Evolutionary conservation across 2,888 invertebrate genomes (phyloP).

Genomic region (Hydrotaea cyrtoneurina): DNA sequence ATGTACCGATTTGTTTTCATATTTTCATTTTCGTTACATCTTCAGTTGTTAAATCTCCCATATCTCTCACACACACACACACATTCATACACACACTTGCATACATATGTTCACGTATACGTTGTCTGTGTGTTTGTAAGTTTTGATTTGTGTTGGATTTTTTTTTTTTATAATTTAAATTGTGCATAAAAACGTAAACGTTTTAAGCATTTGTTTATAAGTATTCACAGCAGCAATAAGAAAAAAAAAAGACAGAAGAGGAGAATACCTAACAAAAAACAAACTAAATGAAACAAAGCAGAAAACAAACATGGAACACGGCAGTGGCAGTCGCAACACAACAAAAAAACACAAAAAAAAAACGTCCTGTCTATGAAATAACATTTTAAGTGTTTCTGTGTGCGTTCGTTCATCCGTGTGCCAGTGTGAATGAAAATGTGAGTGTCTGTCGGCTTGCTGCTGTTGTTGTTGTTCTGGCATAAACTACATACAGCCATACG

Average conservation of each 20-base stretch:
- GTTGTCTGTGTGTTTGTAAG: slow-evolving; percentile 54
- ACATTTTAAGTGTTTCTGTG: slow-evolving; percentile 44
- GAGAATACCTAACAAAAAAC: slow-evolving; percentile 7
- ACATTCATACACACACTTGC: not conserved
- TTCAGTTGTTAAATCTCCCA: slow-evolving; percentile 7
- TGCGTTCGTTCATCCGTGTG: slow-evolving; percentile 18
- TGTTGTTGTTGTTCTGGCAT: slow-evolving; percentile 39
- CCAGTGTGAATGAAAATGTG: not conserved
- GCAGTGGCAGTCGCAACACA: not conserved
- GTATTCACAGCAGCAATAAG: slow-evolving; percentile 47
- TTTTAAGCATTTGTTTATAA: slow-evolving; percentile 67
- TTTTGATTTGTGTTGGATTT: slow-evolving; percentile 47
- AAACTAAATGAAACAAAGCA: slow-evolving; percentile 1
- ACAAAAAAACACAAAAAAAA: not conserved
- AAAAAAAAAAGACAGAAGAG: slow-evolving; percentile 28
- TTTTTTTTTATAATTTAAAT: slow-evolving; percentile 68
- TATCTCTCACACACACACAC: not conserved
- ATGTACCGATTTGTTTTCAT: slow-evolving; percentile 33
- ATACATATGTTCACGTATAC: slow-evolving; percentile 4
- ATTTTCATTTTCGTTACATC: slow-evolving; percentile 8
- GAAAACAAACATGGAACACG: not conserved
- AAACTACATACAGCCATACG: not conserved
- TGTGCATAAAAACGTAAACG: slow-evolving; percentile 73
- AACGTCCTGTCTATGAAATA: slow-evolving; percentile 54
- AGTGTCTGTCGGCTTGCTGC: slow-evolving; percentile 8